Conservation (phyloP, 2,113 vertebrate genomes). For the Hydrolagus affinis region DNA sequence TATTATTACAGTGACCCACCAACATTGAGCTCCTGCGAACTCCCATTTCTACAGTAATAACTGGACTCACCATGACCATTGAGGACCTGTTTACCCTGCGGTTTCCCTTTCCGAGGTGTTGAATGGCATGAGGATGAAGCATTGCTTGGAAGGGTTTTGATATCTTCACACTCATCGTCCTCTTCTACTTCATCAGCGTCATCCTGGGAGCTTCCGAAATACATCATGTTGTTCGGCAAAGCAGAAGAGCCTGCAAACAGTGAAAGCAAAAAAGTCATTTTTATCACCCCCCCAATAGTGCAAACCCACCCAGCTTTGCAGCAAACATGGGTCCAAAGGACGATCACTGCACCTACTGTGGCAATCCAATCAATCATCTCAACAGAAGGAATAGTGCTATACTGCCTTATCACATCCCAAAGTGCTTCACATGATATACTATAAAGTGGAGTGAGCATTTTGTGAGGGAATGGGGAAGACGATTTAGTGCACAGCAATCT, state of each 20-base stretch:
- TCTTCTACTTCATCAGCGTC: constrained; percentile 85
- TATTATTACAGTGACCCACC: neutral
- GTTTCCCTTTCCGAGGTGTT: constrained; percentile 90
- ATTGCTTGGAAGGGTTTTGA: constrained; percentile 64
- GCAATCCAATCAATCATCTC: no score
- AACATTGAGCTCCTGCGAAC: no score
- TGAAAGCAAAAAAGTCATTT: neutral
- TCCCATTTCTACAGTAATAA: neutral
- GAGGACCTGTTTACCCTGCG: constrained; percentile 67
- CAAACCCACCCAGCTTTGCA: neutral
- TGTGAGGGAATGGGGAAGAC: neutral
- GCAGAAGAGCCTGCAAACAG: constrained; percentile 73
- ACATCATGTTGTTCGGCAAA: constrained; percentile 90
- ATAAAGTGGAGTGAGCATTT: neutral
- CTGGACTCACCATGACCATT: constrained; percentile 78
- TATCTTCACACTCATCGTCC: constrained; percentile 67
- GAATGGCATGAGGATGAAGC: constrained; percentile 87
- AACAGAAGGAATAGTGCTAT: no score
- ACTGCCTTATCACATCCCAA: no score
- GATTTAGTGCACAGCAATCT: no score
- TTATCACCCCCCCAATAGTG: neutral
- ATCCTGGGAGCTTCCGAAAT: constrained; percentile 96
- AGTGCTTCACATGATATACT: no score
- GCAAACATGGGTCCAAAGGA: neutral
- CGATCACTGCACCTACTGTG: neutral